These are phyloP conservation scores for mouse (Mus musculus) DNA, from an alignment of 2,113 vertebrate genomes.

Conservation along the genomic window DNA sequence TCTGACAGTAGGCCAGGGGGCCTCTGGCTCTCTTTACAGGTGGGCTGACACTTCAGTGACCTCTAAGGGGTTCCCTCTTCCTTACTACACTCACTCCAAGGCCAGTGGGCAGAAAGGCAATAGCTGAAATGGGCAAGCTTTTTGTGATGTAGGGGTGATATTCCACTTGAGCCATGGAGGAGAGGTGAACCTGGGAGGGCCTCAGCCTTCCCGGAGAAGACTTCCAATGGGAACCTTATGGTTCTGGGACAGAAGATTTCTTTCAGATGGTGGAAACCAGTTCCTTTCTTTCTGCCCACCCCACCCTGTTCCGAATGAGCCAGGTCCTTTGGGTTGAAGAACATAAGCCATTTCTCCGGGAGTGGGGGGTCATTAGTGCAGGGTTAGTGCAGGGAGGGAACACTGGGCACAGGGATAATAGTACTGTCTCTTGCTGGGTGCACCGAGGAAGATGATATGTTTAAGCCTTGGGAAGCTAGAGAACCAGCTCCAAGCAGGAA, in stretches of 20 bases:
- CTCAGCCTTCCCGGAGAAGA: not conserved
- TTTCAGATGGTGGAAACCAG: not conserved
- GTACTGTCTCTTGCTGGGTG: not conserved
- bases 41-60: not conserved
- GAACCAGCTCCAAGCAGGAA: not conserved
- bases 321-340: not conserved
- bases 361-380: conserved; percentile 23
- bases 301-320: not conserved
- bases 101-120: not conserved
- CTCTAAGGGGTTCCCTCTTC: not conserved
- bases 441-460: not conserved
- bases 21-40: not conserved
- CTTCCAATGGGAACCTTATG: not conserved
- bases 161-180: not conserved
- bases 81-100: not conserved
- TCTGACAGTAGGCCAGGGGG: not conserved
- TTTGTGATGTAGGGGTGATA: not conserved
- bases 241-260: not conserved
- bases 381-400: conserved; percentile 48
- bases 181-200: not conserved
- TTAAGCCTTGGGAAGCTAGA: not conserved
- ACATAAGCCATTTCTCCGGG: not conserved
- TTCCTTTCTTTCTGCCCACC: not conserved
- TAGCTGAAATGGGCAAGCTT: not conserved
- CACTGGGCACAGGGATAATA: not conserved